Conservation (phyloP, 1,140 invertebrate genomes). For the Aradophagus sp. region DNA sequence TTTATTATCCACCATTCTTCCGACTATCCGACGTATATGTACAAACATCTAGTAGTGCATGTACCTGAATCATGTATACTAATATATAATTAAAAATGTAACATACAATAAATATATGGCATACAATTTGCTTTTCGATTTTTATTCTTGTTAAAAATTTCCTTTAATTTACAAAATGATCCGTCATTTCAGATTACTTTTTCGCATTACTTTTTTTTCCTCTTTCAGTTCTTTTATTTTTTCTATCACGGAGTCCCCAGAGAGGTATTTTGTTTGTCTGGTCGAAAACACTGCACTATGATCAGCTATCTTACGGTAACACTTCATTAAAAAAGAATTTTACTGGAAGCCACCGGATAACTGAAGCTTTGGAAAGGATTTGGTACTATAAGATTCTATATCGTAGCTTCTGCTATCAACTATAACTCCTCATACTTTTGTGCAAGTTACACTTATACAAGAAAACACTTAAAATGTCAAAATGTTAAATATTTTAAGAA, state of each 20-base stretch:
- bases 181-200: constrained; percentile 16
- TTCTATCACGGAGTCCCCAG: constrained; percentile 27
- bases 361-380: constrained; percentile 67
- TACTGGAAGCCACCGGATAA: constrained; percentile 67
- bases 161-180: constrained; percentile 6
- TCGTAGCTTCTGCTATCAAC: no score
- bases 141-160: constrained; percentile 16
- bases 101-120: no score
- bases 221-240: constrained; percentile 18
- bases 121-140: constrained; percentile 9
- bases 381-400: no score
- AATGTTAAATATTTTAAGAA: no score
- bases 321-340: constrained; percentile 75
- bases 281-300: constrained; percentile 30
- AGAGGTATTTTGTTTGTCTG: constrained; percentile 21
- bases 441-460: no score
- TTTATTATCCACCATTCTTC: constrained; percentile 76
- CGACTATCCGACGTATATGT: constrained; percentile 65
- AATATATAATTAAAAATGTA: no score
- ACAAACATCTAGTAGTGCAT: constrained; percentile 21
- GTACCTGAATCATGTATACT: background rate
- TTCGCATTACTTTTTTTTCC: no score
- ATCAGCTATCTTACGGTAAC: constrained; percentile 29
- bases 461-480: no score
- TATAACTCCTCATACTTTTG: no score